Evolutionary conservation across 2,113 vertebrate species (phyloP).

Genomic region (Noctilio leporinus): DNA sequence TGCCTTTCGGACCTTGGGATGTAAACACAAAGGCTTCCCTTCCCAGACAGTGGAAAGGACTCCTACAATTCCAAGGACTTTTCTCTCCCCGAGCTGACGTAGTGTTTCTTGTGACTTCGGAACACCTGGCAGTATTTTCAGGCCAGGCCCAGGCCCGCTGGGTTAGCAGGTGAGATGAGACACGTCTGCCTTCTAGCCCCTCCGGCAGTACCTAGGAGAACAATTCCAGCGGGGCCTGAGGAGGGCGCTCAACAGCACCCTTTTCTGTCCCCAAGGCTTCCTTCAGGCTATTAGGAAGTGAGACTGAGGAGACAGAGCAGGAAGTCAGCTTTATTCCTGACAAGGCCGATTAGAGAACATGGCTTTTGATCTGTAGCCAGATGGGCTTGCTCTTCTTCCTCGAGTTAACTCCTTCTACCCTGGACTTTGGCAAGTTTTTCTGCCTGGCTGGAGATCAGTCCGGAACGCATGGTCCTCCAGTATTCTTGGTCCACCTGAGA

Average conservation of each 20-base stretch:
- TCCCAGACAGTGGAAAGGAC: too few species aligned
- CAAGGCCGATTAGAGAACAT: not conserved
- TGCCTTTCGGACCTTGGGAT: too few species aligned
- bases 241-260: not conserved
- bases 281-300: not conserved
- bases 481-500: not conserved
- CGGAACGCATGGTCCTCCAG: not conserved
- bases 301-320: not conserved
- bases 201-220: too few species aligned
- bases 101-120: too few species aligned
- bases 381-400: not conserved
- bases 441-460: not conserved
- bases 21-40: too few species aligned
- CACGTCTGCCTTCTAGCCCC: too few species aligned
- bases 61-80: too few species aligned
- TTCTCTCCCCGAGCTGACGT: too few species aligned
- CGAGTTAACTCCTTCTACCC: not conserved
- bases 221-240: not conserved
- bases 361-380: not conserved
- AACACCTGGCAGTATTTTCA: too few species aligned
- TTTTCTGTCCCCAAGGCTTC: not conserved
- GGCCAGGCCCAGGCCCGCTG: too few species aligned
- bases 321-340: not conserved
- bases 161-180: too few species aligned
- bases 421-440: not conserved